Conservation (phyloP, 1,140 invertebrate species). For the Magallana angulata region DNA sequence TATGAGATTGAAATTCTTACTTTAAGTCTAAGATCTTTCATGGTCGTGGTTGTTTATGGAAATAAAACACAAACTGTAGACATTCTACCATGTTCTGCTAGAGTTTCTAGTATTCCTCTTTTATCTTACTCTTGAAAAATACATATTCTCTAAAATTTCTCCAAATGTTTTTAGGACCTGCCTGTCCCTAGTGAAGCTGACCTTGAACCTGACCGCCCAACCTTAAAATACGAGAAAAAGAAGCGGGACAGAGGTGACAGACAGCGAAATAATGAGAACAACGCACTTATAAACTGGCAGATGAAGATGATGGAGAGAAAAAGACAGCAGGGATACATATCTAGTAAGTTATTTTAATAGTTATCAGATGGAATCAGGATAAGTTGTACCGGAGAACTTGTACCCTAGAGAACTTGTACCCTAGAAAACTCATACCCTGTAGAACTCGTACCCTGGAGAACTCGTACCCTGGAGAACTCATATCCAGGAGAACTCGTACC, state of each 20-base stretch:
- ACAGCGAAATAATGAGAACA: slow-evolving; percentile 66
- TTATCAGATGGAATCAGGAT: too few relatives aligned
- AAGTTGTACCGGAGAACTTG: too few relatives aligned
- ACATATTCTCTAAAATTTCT: neutral
- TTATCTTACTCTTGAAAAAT: neutral
- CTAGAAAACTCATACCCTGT: too few relatives aligned
- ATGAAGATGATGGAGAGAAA: slow-evolving; percentile 77
- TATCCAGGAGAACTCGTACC: too few relatives aligned
- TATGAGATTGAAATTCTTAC: too few relatives aligned
- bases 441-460: too few relatives aligned
- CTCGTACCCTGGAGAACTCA: too few relatives aligned
- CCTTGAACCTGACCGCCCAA: slow-evolving; percentile 57
- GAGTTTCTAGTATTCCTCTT: slow-evolving; percentile 7
- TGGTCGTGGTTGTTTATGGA: neutral
- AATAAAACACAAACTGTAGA: too few relatives aligned
- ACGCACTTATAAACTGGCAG: slow-evolving; percentile 78
- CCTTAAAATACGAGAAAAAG: slow-evolving; percentile 76
- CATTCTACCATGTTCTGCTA: too few relatives aligned
- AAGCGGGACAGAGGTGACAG: slow-evolving; percentile 46
- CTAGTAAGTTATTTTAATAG: slow-evolving; percentile 71
- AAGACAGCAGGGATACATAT: slow-evolving; percentile 77
- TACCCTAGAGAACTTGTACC: too few relatives aligned
- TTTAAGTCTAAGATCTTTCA: too few relatives aligned
- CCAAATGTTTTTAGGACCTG: slow-evolving; percentile 61
- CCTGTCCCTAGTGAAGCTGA: slow-evolving; percentile 57